Evolutionary conservation across 2,888 invertebrate species (phyloP), one percentile per base, ranked within the genome.

Genomic region (Spisula subtruncata): DNA sequence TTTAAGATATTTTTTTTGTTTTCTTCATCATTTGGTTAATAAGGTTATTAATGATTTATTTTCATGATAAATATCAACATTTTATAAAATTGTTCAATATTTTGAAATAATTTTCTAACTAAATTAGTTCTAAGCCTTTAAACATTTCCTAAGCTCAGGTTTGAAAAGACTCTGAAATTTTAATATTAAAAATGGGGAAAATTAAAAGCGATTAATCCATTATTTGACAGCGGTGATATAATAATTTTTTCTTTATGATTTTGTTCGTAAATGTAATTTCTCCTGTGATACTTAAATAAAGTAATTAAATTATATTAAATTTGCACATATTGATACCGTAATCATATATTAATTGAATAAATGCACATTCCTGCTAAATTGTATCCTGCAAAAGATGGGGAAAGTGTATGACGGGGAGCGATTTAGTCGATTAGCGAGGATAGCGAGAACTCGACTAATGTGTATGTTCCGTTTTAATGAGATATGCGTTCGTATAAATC

Each of bases 241-340:
- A 18, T 60, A 18, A 32, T 75, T 75, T 75, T 75, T 75, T 35
- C 18, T 75, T 75, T 32, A 75, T 75, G 75, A 75, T 75, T 75
- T 75, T 75, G 75, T 75, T 75, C 75, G 32, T 35, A 35, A 75
- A 75, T 16, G 75, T 75, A 35, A 75, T 75, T 75, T 75, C 75
- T 75, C 75, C 25, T 35, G 35, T 18, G 75, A 75, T 75, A 35
- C 18, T 35, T 32, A 75, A 75, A 32, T 75, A 75, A 75, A 75
- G 35, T 75, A 75, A 75, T 75, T 35, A 75, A 25, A 32, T 75
- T 75, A 75, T 35, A 32, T 35, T 75, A 32, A 29, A 75, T 32
- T 75, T 75, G 75, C 35, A 35, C 75, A 32, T 75, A 32, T 75
- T 5, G 16, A 35, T 75, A 75, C 32, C 18, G 16, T 75, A 32